Percentiles rank a stretch among this genome's conserved stretches.
Conservation (phyloP, 2,888 invertebrate genomes). For the Ischnura elegans region DNA sequence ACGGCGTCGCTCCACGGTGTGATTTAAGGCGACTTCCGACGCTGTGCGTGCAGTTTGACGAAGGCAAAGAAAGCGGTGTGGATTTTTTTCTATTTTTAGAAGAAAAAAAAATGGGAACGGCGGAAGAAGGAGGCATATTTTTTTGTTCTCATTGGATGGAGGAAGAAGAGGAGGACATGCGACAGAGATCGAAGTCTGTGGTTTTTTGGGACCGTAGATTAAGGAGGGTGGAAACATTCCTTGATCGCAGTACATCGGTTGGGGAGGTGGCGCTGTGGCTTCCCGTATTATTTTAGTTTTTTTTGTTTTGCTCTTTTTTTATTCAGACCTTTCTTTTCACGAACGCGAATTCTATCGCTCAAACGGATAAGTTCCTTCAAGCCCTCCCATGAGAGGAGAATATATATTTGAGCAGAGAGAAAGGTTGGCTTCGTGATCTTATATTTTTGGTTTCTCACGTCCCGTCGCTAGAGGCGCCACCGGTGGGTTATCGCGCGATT, state of each 20-base stretch:
- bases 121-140: not conserved
- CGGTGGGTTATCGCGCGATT: constrained; percentile 6
- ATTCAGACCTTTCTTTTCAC: not conserved
- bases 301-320: not conserved
- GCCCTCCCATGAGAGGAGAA: not conserved
- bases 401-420: constrained; percentile 12
- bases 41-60: constrained; percentile 52
- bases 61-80: not conserved
- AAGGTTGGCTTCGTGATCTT: not conserved
- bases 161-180: not conserved
- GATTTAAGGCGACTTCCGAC: constrained; percentile 63
- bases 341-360: constrained; percentile 53
- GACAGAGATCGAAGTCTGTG: constrained; percentile 2
- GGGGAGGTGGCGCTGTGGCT: not conserved
- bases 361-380: constrained; percentile 43
- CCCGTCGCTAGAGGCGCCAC: constrained; percentile 37
- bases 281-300: not conserved
- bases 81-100: too few relatives aligned
- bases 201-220: not conserved
- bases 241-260: constrained; percentile 51
- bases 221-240: constrained; percentile 12
- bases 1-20: constrained; percentile 28
- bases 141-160: not conserved
- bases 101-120: not conserved
- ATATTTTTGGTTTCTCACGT: constrained; percentile 18